phyloP scores from a whole-genome alignment of 2,113 vertebrate species.

The Salvelinus sp. region DNA sequence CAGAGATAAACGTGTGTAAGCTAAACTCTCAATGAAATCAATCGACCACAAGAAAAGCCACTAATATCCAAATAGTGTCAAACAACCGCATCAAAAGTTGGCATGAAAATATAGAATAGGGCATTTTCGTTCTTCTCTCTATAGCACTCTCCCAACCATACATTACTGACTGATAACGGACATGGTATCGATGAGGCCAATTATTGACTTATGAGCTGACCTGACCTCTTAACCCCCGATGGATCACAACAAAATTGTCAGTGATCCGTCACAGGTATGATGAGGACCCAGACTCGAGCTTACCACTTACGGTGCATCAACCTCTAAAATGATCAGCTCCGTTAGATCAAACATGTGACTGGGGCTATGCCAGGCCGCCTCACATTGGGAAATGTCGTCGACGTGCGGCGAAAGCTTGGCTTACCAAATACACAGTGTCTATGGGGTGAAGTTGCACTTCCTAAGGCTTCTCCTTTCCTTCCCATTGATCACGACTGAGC shows the following conservation, averaged over 20 bases:
- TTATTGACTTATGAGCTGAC: too few species aligned
- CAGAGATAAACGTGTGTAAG: too few species aligned
- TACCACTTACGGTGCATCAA: not conserved
- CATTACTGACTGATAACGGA: too few species aligned
- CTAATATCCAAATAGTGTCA: not conserved
- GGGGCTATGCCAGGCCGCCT: not conserved
- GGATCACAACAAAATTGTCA: too few species aligned
- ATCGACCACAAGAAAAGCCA: not conserved
- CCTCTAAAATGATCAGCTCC: not conserved
- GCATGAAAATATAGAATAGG: not conserved
- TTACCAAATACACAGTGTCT: too few species aligned
- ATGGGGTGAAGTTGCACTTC: too few species aligned
- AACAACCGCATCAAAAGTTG: not conserved
- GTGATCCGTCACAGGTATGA: too few species aligned
- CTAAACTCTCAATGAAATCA: not conserved
- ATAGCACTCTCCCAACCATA: too few species aligned
- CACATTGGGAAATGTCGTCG: not conserved
- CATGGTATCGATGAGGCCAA: too few species aligned
- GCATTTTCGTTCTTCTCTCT: not conserved
- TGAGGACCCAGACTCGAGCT: too few species aligned
- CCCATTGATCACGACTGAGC: conserved; percentile 13
- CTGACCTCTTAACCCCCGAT: too few species aligned
- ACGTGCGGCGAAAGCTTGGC: not conserved
- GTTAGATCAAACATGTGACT: not conserved
- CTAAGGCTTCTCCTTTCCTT: not conserved